Evolutionary conservation across 1,140 invertebrate species (phyloP).

Genomic region (Tribolium castaneum): DNA sequence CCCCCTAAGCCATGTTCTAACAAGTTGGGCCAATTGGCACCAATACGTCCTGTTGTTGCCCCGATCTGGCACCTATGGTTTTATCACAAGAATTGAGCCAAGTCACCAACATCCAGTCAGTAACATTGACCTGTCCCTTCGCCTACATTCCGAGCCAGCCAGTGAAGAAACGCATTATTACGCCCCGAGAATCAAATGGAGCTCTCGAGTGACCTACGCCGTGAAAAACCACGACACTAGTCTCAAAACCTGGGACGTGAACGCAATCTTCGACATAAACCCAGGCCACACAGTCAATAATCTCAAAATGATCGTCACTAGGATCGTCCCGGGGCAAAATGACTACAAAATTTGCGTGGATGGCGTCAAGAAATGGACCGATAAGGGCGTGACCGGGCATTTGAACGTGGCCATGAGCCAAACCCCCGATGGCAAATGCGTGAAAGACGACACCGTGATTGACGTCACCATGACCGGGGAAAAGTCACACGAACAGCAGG

Average conservation of each 20-base stretch:
- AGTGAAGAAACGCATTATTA: constrained; percentile 4
- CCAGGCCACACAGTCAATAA: constrained; percentile 55
- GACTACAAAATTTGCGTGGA: constrained; percentile 63
- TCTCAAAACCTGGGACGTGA: constrained; percentile 59
- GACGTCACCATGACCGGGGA: constrained; percentile 48
- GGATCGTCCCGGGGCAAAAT: constrained; percentile 58
- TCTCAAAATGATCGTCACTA: constrained; percentile 59
- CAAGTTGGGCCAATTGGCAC: background rate
- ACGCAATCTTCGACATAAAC: constrained; percentile 57
- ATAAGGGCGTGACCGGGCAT: constrained; percentile 57
- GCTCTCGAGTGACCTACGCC: constrained; percentile 43
- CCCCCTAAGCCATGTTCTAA: constrained; percentile 20
- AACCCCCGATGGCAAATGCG: constrained; percentile 56
- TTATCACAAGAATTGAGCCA: constrained; percentile 34
- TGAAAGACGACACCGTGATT: constrained; percentile 48
- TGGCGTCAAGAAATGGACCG: constrained; percentile 57
- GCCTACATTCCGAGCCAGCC: constrained; percentile 40
- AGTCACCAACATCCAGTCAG: constrained; percentile 47
- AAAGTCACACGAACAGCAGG: constrained; percentile 48
- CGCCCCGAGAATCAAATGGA: constrained; percentile 46
- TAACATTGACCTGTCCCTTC: constrained; percentile 52
- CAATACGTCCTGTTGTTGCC: constrained; percentile 34
- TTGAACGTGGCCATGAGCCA: constrained; percentile 58
- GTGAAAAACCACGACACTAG: constrained; percentile 56
- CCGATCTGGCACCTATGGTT: constrained; percentile 35